Base-by-base conservation (phyloP, 2,888 invertebrate species). In the Hermaeophaga mercurialis region DNA sequence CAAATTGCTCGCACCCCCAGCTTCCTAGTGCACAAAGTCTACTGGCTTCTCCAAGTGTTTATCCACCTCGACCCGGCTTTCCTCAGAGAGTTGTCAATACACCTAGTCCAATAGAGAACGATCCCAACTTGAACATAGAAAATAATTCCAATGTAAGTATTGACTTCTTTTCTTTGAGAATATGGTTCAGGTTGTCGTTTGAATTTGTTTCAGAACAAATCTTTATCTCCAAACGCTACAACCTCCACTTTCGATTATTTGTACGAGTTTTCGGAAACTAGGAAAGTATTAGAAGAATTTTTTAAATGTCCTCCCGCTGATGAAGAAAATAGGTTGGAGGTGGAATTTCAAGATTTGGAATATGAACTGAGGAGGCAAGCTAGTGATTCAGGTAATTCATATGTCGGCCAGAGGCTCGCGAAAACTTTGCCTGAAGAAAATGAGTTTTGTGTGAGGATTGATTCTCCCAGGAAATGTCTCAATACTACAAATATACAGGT, bases 201-300 rank as follows among this genome's bases (percentile, higher is more conserved):
- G 3, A 4, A n/a, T 38, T 36, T 22, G 26, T 64, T 61, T 47
- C 47, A 63, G 59, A 65, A 65, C 56, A 62, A 64, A 50, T 54
- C 60, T 28, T 57, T 59, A 36, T 50, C 63, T 36, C 67, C 73
- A 18, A 69, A 69, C 15, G 59, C 64, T 18, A 70, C 73, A 39
- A 81, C 82, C 56, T 81, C 89, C 48, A 90, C 91, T 26, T 92
- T 91, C 75, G 92, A 94, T 80, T 93, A 93, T 79, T 78, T 93
- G 61, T 94, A 94, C 77, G 94, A 94, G 78, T 94, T 94, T 79
- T 94, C 94, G 0, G 94, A 94, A 79, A 94, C 94, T 17, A 82
- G 93, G 64, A 94, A 94, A 80, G 94, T 94, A 41, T 80, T 94
- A 36, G 94, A 94, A 73, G 94, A 94, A 79, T 94, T 94, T 80